phyloP scores from a whole-genome alignment of 2,888 invertebrate genomes.

The Hirtodrosophila confusa region DNA sequence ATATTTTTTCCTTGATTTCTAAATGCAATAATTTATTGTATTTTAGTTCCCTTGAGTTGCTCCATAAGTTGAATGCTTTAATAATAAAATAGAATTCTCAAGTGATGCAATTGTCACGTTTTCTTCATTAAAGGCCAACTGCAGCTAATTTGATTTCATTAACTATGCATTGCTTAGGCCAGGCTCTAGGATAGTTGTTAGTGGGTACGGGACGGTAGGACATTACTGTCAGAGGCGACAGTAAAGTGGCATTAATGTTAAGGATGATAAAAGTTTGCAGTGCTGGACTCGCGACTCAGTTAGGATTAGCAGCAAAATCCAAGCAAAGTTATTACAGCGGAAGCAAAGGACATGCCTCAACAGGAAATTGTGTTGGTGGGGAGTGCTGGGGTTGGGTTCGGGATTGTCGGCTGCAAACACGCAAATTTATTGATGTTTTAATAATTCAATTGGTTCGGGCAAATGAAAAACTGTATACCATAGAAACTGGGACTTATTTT shows the following conservation, averaged over 20 bases:
- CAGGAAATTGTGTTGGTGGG: slow-evolving; percentile 11
- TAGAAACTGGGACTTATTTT: slow-evolving; percentile 7
- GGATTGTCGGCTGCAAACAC: background rate
- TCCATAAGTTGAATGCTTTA: background rate
- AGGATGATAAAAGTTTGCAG: slow-evolving; percentile 39
- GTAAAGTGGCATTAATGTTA: slow-evolving; percentile 26
- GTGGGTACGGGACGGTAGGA: background rate
- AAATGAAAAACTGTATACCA: slow-evolving; percentile 14
- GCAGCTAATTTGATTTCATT: slow-evolving; percentile 51
- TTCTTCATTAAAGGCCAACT: slow-evolving; percentile 27
- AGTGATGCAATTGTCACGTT: slow-evolving; percentile 18
- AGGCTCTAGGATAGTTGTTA: background rate
- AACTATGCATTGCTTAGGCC: slow-evolving; percentile 18
- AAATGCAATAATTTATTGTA: too few species aligned
- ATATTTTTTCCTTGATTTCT: too few species aligned
- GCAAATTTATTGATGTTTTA: slow-evolving; percentile 53
- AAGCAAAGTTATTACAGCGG: slow-evolving; percentile 40
- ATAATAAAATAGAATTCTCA: background rate
- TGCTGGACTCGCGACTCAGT: slow-evolving; percentile 17
- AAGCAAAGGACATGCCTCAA: slow-evolving; percentile 8
- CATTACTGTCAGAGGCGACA: background rate
- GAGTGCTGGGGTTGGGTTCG: too few species aligned
- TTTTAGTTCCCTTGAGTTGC: background rate
- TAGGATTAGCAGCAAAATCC: slow-evolving; percentile 30
- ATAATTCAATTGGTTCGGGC: slow-evolving; percentile 46